These are phyloP conservation scores for Pachyrhynchus sulphureomaculatus DNA, from an alignment of 1,140 invertebrate genomes.

Conservation along the genomic window DNA sequence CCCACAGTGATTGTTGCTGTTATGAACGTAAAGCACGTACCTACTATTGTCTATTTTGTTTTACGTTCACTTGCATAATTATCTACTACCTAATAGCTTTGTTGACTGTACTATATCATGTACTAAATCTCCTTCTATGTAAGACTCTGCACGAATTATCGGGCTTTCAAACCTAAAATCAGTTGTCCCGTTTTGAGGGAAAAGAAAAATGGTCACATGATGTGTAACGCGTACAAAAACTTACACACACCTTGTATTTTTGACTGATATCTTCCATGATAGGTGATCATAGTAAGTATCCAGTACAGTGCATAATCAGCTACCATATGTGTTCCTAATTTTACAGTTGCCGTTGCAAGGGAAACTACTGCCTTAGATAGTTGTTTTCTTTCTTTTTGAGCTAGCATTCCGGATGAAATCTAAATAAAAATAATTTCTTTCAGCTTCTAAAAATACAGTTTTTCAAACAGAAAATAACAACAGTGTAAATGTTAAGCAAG, in stretches of 20 bases:
- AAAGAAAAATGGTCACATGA: background rate
- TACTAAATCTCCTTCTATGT: too few species aligned
- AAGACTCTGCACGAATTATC: too few species aligned
- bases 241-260: slow-evolving; percentile 50
- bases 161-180: background rate
- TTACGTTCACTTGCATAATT: too few species aligned
- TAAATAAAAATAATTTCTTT: slow-evolving; percentile 47
- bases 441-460: slow-evolving; percentile 7
- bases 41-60: too few species aligned
- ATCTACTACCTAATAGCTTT: too few species aligned
- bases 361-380: slow-evolving; percentile 62
- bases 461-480: background rate
- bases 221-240: background rate
- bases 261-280: slow-evolving; percentile 62
- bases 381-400: slow-evolving; percentile 60
- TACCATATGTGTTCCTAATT: slow-evolving; percentile 67
- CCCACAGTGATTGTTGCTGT: too few species aligned
- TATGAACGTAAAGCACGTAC: too few species aligned
- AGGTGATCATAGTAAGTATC: slow-evolving; percentile 66
- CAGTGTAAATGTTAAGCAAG: background rate
- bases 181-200: too few species aligned
- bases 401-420: slow-evolving; percentile 60
- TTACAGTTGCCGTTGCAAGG: slow-evolving; percentile 62
- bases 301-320: slow-evolving; percentile 76
- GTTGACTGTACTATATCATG: too few species aligned